Evolutionary conservation across 1,140 invertebrate genomes (phyloP).

Genomic region (Whitmania pigra): DNA sequence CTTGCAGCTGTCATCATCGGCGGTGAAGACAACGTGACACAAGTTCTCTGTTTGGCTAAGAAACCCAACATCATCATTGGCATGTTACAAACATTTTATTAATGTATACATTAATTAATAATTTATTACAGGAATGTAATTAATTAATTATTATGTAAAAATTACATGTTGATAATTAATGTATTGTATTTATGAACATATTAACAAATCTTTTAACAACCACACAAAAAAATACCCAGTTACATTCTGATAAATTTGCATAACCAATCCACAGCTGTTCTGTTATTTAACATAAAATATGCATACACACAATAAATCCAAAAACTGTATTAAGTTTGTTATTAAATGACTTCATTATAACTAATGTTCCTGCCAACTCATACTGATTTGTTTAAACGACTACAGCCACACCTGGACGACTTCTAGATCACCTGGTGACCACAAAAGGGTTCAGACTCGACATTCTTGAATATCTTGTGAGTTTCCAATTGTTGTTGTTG

Average conservation of each 20-base stretch:
- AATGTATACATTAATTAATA: too few relatives aligned
- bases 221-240: background rate
- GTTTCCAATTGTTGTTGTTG: conserved; percentile 15
- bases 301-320: background rate
- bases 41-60: conserved; percentile 74
- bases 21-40: conserved; percentile 92
- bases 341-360: too few relatives aligned
- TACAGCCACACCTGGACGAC: conserved; percentile 75
- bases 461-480: conserved; percentile 50
- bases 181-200: too few relatives aligned
- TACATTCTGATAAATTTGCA: conserved; percentile 2
- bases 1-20: conserved; percentile 75
- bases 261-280: background rate
- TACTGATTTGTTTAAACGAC: conserved; percentile 6
- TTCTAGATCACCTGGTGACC: conserved; percentile 75
- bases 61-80: conserved; percentile 85
- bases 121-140: too few relatives aligned
- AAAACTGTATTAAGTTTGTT: too few relatives aligned
- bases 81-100: conserved; percentile 26
- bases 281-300: background rate
- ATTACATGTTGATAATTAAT: too few relatives aligned
- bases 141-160: too few relatives aligned
- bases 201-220: too few relatives aligned
- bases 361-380: too few relatives aligned
- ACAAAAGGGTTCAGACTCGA: conserved; percentile 86